Evolutionary conservation across 2,888 invertebrate species (phyloP).

Genomic region (Branchipolynoe longqiensis): DNA sequence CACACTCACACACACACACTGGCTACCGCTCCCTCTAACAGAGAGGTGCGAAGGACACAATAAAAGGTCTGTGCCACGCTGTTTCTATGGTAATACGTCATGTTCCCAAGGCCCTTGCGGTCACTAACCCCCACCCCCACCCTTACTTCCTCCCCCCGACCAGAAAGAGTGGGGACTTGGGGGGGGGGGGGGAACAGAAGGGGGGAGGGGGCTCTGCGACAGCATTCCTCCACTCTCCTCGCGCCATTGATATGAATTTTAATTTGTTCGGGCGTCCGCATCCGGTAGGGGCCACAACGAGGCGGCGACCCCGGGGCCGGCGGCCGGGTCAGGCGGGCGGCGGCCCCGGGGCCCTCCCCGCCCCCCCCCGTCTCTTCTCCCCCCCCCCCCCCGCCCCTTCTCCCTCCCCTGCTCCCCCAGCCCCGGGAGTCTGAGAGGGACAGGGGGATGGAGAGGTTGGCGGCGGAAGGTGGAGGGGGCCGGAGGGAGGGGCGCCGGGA

Average conservation of each 20-base stretch:
- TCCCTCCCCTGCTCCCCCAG: no score
- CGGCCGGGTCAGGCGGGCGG: conserved; percentile 27
- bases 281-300: conserved; percentile 38
- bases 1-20: background rate
- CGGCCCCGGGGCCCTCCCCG: background rate
- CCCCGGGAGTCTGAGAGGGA: no score
- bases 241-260: conserved; percentile 56
- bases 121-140: conserved; percentile 5
- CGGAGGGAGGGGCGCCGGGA: background rate
- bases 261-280: conserved; percentile 44
- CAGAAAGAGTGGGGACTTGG: no score
- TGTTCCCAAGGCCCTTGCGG: background rate
- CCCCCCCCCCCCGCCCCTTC: no score
- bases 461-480: no score
- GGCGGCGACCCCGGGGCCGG: conserved; percentile 17
- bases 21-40: background rate
- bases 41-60: conserved; percentile 28
- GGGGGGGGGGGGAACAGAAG: no score
- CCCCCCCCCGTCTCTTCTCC: no score
- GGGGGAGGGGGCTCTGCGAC: no score
- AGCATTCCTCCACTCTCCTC: conserved; percentile 24
- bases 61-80: conserved; percentile 14
- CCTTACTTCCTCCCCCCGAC: no score
- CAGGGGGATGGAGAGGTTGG: no score
- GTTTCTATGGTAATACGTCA: conserved; percentile 28